Base-by-base conservation (phyloP, 2,113 vertebrate genomes). In the Poeciliopsis retropinna region DNA sequence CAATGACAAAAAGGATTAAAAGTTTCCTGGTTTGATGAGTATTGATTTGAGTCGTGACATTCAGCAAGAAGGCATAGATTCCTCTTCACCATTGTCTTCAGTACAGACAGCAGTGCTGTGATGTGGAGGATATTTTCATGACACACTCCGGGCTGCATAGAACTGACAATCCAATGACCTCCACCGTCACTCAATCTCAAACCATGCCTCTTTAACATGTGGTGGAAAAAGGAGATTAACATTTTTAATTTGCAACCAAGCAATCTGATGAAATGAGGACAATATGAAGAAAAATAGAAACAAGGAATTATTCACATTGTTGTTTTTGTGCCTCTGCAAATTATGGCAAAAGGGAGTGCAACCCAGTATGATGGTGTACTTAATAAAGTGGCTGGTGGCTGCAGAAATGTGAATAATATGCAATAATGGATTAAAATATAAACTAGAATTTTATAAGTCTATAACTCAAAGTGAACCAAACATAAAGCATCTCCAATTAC, bases 381-480 rank as follows among this genome's bases (percentile, higher is more conserved):
- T 25, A n/a, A 57, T 3, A 57, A 57, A 57, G 7, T 57, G 22
- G 22, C 51, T 57, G 22, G 51, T 57, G 51, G n/a, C 51, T 57
- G 67, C 30, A 32, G 0, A 37, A 28, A 29, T n/a, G 69, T 78
- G 80, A 78, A 72, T n/a, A 65, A 85, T 73, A 70, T 64, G 67
- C 66, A 70, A 69, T 60, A 73, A 65, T 15, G 41, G 81, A 82
- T 85, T 61, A 66, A 89, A 90, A 91, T 88, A 90, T 87, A 81
- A 90, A 85, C 79, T 67, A 64, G 85, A 89, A 90, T 92, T 87
- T 89, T 82, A 90, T 92, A 86, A 89, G 67, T 72, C 83, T 88
- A 82, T 37, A n/a, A 88, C 89, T 90, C 87, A 92, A 90, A 92
- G 84, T 76, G 63, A 85, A 85, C 67, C 74, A 86, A 90, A 75